Evolutionary conservation across 2,113 vertebrate species (phyloP).

Genomic region (Paracanthobrama guichenoti): DNA sequence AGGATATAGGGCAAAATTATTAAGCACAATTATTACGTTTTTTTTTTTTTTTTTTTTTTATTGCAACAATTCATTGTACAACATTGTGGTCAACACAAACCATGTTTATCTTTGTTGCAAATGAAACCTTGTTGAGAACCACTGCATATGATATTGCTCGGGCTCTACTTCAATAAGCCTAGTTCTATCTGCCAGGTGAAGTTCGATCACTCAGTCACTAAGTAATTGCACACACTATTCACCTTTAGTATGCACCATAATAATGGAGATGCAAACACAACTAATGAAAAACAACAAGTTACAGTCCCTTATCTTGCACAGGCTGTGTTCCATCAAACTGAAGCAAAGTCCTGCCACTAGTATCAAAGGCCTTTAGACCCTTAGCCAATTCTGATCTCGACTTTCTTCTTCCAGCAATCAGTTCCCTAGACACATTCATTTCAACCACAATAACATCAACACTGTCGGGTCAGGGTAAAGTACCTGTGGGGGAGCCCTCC

Average conservation of each 20-base stretch:
- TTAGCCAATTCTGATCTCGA: neutral
- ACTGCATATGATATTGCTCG: too few species aligned
- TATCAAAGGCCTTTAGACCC: neutral
- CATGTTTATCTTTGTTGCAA: too few species aligned
- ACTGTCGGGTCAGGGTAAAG: neutral
- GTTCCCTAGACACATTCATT: neutral
- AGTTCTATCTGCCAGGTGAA: too few species aligned
- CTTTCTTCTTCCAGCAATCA: slow-evolving; percentile 31
- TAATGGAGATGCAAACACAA: neutral
- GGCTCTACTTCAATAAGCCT: too few species aligned
- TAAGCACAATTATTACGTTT: too few species aligned
- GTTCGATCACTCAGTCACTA: too few species aligned
- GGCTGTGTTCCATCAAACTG: neutral
- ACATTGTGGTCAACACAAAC: too few species aligned
- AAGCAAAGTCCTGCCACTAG: neutral
- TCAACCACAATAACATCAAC: neutral
- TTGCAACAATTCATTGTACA: too few species aligned
- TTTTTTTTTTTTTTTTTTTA: too few species aligned
- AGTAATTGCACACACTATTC: too few species aligned
- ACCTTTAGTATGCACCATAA: neutral
- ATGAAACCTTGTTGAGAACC: too few species aligned
- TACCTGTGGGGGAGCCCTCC: slow-evolving; percentile 94
- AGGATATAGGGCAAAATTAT: too few species aligned
- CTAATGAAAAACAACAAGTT: neutral
- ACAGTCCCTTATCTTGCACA: neutral